These are phyloP conservation scores for Burhinus bistriatus DNA, from an alignment of 2,113 vertebrate genomes.

Conservation along the genomic window DNA sequence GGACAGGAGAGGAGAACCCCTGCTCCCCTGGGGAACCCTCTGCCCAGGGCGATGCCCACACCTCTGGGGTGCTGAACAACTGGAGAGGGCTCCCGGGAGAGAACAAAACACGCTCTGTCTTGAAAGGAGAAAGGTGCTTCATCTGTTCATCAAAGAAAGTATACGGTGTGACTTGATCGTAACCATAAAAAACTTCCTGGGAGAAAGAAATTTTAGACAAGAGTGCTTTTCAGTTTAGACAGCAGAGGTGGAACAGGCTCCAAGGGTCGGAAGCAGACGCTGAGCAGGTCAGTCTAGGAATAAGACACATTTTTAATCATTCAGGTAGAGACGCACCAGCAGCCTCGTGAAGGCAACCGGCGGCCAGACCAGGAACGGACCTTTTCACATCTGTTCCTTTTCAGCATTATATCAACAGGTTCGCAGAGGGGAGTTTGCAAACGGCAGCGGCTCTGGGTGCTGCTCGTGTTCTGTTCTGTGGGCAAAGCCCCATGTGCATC, in stretches of 20 bases:
- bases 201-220: background rate
- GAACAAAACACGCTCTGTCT: background rate
- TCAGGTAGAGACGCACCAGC: background rate
- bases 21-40: background rate
- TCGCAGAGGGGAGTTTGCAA: background rate
- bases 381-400: background rate
- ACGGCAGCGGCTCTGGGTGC: background rate
- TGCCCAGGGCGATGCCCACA: background rate
- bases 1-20: background rate
- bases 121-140: background rate
- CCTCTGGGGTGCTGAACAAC: background rate
- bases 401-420: background rate
- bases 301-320: rapidly evolving
- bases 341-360: background rate
- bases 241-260: background rate
- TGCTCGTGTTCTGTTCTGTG: too few relatives aligned
- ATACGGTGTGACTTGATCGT: background rate
- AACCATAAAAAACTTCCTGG: background rate
- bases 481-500: rapidly evolving
- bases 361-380: rapidly evolving
- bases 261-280: background rate
- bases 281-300: background rate
- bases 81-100: background rate
- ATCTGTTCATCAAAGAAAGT: background rate
- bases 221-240: background rate